Evolutionary conservation across 1,140 invertebrate species (phyloP).

Genomic region (Drosophila albomicans): DNA sequence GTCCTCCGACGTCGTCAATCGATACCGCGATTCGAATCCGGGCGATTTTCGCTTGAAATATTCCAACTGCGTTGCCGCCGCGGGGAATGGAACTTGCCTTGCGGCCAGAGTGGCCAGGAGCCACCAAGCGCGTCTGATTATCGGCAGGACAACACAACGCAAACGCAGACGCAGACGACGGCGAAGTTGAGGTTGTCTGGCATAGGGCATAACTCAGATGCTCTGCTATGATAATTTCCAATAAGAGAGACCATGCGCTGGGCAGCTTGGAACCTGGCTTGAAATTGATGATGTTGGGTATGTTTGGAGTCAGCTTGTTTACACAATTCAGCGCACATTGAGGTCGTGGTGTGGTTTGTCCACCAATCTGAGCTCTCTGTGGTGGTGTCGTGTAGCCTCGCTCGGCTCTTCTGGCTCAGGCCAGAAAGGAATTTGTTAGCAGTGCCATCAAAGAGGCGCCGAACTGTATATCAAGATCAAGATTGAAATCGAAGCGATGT

Average conservation of each 20-base stretch:
- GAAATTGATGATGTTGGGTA: constrained; percentile 82
- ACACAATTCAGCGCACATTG: constrained; percentile 84
- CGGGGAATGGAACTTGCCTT: constrained; percentile 37
- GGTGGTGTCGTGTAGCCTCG: constrained; percentile 14
- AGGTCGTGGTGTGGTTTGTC: constrained; percentile 57
- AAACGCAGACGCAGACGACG: constrained; percentile 22
- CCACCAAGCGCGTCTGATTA: constrained; percentile 81
- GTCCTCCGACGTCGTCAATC: constrained; percentile 58
- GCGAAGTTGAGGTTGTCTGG: constrained; percentile 37
- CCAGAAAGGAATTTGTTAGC: constrained; percentile 34
- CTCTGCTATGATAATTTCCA: constrained; percentile 83
- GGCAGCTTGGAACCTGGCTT: constrained; percentile 20
- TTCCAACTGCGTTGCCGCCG: constrained; percentile 67
- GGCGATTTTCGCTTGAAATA: constrained; percentile 76
- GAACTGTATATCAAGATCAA: constrained; percentile 82
- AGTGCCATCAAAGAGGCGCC: constrained; percentile 76
- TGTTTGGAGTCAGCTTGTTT: constrained; percentile 84
- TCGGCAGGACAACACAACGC: constrained; percentile 69
- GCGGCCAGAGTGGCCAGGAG: constrained; percentile 46
- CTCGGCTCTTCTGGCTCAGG: constrained; percentile 10
- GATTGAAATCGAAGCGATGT: constrained; percentile 71
- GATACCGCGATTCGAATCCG: constrained; percentile 70
- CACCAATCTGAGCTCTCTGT: background rate
- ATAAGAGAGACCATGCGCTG: constrained; percentile 50
- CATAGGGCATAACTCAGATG: constrained; percentile 83